Conservation (phyloP, 1,140 invertebrate species). For the Drosophila ironensis region DNA sequence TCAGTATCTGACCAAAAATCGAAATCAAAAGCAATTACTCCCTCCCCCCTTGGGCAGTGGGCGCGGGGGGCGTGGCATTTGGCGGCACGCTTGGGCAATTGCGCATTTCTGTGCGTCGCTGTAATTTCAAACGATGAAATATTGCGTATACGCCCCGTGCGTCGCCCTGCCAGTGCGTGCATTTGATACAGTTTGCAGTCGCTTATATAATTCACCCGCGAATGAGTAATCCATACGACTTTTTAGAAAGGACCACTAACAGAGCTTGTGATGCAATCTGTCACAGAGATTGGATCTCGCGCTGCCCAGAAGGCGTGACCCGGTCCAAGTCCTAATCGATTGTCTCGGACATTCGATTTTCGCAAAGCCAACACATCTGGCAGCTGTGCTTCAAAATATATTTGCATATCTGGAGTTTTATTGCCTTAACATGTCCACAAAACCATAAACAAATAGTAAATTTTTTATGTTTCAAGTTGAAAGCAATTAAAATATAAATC, state of each 20-base stretch:
- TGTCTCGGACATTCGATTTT: slow-evolving; percentile 37
- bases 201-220: slow-evolving; percentile 51
- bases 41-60: background rate
- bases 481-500: no score
- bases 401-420: no score
- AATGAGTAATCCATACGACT: slow-evolving; percentile 57
- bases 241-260: slow-evolving; percentile 67
- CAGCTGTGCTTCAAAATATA: no score
- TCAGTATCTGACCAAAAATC: background rate
- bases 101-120: slow-evolving; percentile 73
- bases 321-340: slow-evolving; percentile 33
- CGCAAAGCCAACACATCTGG: slow-evolving; percentile 36
- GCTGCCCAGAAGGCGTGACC: slow-evolving; percentile 34
- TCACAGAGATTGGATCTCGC: slow-evolving; percentile 43
- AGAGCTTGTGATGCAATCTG: slow-evolving; percentile 41
- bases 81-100: slow-evolving; percentile 51
- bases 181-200: slow-evolving; percentile 57
- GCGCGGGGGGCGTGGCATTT: slow-evolving; percentile 1
- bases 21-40: slow-evolving; percentile 13
- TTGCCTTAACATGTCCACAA: no score
- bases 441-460: no score
- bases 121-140: slow-evolving; percentile 73
- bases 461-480: no score
- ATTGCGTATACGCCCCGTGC: slow-evolving; percentile 70
- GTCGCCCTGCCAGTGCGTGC: slow-evolving; percentile 27